These are phyloP conservation scores for Lithophane socia DNA, from an alignment of 2,888 invertebrate genomes.

Conservation along the genomic window DNA sequence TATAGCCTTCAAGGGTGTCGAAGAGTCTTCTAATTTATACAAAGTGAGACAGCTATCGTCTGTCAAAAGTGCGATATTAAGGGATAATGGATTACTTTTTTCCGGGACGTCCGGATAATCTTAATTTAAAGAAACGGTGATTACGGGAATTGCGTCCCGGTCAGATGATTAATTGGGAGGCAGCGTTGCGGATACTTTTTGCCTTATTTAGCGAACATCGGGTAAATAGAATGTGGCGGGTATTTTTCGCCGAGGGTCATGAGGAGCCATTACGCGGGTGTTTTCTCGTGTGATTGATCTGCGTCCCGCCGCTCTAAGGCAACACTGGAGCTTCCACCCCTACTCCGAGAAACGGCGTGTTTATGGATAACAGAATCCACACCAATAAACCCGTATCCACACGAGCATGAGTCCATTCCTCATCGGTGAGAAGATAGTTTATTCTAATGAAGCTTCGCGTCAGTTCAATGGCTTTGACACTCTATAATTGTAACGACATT, in stretches of 20 bases:
- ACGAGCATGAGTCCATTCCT: slow-evolving; percentile 7
- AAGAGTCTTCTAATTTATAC: slow-evolving; percentile 49
- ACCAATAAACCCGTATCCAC: slow-evolving; percentile 43
- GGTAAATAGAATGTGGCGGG: slow-evolving; percentile 81
- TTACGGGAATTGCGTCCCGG: slow-evolving; percentile 73
- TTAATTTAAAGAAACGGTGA: slow-evolving; percentile 78
- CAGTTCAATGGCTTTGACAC: slow-evolving; percentile 49
- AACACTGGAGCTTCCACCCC: slow-evolving; percentile 52
- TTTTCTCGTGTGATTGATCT: slow-evolving; percentile 86
- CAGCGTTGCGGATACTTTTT: slow-evolving; percentile 80
- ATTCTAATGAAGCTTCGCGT: slow-evolving; percentile 28
- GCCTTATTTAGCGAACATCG: slow-evolving; percentile 82
- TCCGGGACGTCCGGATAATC: slow-evolving; percentile 70
- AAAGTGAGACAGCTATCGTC: slow-evolving; percentile 46
- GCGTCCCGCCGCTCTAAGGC: slow-evolving; percentile 69
- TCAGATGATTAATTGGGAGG: slow-evolving; percentile 81
- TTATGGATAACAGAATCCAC: slow-evolving; percentile 53
- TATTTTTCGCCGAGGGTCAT: slow-evolving; percentile 78
- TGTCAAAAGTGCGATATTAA: slow-evolving; percentile 54
- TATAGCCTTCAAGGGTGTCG: slow-evolving; percentile 38
- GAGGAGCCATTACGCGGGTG: slow-evolving; percentile 83
- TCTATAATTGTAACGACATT: slow-evolving; percentile 47
- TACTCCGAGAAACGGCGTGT: slow-evolving; percentile 49
- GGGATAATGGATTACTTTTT: slow-evolving; percentile 63
- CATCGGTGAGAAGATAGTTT: slow-evolving; percentile 35